Evolutionary conservation across 2,888 invertebrate species (phyloP), one percentile per base, ranked within the genome.

Genomic region (Deladenus siricidicola): DNA sequence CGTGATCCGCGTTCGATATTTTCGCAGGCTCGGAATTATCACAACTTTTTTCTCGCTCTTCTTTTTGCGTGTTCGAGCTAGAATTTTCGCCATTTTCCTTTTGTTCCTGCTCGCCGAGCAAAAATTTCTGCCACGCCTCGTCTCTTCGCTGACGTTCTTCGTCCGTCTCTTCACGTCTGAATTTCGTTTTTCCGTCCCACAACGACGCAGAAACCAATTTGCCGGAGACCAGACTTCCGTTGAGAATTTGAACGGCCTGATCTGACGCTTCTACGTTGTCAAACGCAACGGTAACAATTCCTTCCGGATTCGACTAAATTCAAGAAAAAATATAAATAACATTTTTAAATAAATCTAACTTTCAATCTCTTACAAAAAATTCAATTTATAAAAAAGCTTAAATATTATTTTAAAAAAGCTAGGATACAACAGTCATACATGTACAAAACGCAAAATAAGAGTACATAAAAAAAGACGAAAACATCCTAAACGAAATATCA

Each of bases 131-230:
- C 93, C 94, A 98, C 68, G 89, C 87, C 52, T 86, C 44, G 3
- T 65, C 66, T 17, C 67, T 52, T 26, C 55, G 24, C 39, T 56
- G 48, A 8, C 56, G 53, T 39, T 67, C 67, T 49, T 70, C 66
- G 34, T 66, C 58, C 10, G 65, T 65, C 42, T 67, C 67, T n/a
- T 29, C 54, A 8, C 68, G 48, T 34, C 68, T 58, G 84, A 87
- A 92, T 80, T 91, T 94, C 0, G 90, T 90, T 79, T 88, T 88
- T 21, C 96, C 96, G 82, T 98, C 93, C 90, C 91, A 96, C 66
- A 88, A 86, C 78, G 88, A 87, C 3, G 92, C 94, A 3, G 84
- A 85, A 29, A 98, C 84, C 80, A 87, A 85, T 43, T 89, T 84
- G 78, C 90, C 87, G 8, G 88, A 89, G 82, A 93, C 92, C 85